These are phyloP conservation scores for Chaenocephalus aceratus DNA, from an alignment of 2,113 vertebrate species.

Conservation along the genomic window DNA sequence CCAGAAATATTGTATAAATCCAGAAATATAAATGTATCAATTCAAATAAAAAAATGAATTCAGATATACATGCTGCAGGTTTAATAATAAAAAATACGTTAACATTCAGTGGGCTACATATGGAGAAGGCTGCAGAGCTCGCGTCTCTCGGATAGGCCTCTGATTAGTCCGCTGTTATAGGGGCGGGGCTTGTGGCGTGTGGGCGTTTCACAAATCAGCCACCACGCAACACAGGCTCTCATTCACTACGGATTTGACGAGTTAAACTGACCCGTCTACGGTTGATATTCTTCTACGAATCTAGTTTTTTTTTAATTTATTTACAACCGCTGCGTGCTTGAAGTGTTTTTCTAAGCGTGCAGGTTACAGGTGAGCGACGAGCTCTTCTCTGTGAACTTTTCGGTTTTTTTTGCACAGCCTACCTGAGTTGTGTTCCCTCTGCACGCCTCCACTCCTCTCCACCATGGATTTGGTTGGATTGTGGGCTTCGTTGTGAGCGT, in stretches of 20 bases:
- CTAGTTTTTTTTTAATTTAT: neutral
- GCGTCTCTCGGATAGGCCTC: slow-evolving; percentile 63
- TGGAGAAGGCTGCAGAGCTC: slow-evolving; percentile 9
- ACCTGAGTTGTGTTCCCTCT: slow-evolving; percentile 48
- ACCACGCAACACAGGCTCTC: slow-evolving; percentile 39
- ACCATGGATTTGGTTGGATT: slow-evolving; percentile 84
- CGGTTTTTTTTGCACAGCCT: slow-evolving; percentile 24
- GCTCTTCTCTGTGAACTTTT: slow-evolving; percentile 11
- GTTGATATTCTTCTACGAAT: slow-evolving; percentile 1
- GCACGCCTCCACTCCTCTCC: slow-evolving; percentile 59
- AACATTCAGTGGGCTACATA: neutral
- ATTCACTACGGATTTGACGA: slow-evolving; percentile 71
- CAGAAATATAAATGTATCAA: neutral
- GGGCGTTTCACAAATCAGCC: slow-evolving; percentile 71
- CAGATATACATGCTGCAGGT: neutral
- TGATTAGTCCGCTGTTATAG: slow-evolving; percentile 57
- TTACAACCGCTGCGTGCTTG: neutral
- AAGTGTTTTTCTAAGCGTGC: neutral
- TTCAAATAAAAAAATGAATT: no score
- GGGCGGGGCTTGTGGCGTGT: slow-evolving; percentile 51
- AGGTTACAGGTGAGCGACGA: slow-evolving; percentile 11
- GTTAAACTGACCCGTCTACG: neutral
- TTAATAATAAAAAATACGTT: neutral
- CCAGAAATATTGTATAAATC: neutral
- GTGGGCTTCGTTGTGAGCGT: slow-evolving; percentile 69